These are phyloP conservation scores for Bovichtus diacanthus DNA, from an alignment of 2,797 vertebrate species.

Conservation along the genomic window DNA sequence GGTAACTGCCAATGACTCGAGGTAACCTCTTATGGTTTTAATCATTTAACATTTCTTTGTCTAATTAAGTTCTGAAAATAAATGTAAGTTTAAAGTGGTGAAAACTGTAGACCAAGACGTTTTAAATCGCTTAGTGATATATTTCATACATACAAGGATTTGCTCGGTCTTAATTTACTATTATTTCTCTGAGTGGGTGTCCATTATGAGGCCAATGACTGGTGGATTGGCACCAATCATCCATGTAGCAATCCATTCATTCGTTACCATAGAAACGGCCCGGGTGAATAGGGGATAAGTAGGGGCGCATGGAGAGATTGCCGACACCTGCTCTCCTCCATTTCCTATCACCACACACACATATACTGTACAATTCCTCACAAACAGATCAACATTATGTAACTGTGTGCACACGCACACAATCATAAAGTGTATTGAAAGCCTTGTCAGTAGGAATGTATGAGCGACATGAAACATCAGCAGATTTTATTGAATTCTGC, in stretches of 20 bases:
- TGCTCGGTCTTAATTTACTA: constrained; percentile 72
- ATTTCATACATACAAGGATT: constrained; percentile 52
- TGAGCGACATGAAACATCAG: constrained; percentile 19
- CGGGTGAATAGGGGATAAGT: constrained; percentile 83
- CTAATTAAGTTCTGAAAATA: background rate
- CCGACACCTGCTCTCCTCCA: constrained; percentile 85
- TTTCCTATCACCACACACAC: constrained; percentile 48
- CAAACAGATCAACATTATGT: constrained; percentile 37
- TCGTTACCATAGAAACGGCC: constrained; percentile 83
- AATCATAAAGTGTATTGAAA: constrained; percentile 20
- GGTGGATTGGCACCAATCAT: constrained; percentile 84
- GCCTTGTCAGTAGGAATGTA: background rate
- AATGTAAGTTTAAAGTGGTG: constrained; percentile 3
- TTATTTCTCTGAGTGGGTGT: constrained; percentile 76
- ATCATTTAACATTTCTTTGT: background rate
- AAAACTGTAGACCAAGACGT: constrained; percentile 28
- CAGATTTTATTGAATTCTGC: background rate
- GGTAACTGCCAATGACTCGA: background rate
- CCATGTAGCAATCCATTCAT: constrained; percentile 81
- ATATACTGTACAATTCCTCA: constrained; percentile 47
- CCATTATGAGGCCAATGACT: constrained; percentile 80
- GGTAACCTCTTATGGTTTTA: background rate
- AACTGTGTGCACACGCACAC: constrained; percentile 12
- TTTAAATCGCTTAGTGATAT: constrained; percentile 27
- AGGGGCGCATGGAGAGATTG: constrained; percentile 79